Percentiles rank a stretch among this genome's conserved stretches.
Evolutionary conservation across 2,797 vertebrate species (phyloP).

Genomic region (Paramormyrops hopkinsi): DNA sequence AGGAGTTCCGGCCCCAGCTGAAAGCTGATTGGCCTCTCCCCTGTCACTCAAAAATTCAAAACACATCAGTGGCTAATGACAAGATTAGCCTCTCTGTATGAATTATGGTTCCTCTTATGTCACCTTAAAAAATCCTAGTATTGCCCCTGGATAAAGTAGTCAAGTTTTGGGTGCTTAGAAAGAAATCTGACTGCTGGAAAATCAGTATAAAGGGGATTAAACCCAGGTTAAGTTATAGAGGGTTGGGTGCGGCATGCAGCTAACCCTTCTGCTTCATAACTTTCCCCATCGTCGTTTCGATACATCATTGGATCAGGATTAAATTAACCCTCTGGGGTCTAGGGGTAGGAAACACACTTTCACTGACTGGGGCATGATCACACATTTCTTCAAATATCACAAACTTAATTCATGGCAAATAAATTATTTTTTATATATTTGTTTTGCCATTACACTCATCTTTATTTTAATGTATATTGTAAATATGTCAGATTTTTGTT

Average conservation of each 20-base stretch:
- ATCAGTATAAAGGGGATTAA: not conserved
- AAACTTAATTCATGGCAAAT: too few relatives aligned
- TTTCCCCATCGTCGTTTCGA: not conserved
- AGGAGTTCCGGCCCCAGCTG: not conserved
- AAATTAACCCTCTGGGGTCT: not conserved
- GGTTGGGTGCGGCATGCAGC: too few relatives aligned
- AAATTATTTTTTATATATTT: too few relatives aligned
- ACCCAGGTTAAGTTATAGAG: not conserved
- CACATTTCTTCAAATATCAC: too few relatives aligned
- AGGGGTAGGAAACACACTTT: too few relatives aligned
- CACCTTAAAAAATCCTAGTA: not conserved
- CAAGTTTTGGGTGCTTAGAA: not conserved
- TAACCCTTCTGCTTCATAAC: not conserved
- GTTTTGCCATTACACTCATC: too few relatives aligned
- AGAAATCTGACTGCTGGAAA: not conserved
- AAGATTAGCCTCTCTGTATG: not conserved
- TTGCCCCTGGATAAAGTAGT: not conserved
- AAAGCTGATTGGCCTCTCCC: not conserved
- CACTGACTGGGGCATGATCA: too few relatives aligned
- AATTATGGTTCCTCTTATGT: not conserved
- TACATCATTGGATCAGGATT: not conserved
- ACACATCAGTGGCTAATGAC: not conserved
- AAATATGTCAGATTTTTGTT: too few relatives aligned
- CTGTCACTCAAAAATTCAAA: not conserved
- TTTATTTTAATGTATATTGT: too few relatives aligned